A percentile compares a stretch with the other conserved stretches of the same genome.
Evolutionary conservation across 2,888 invertebrate species (phyloP).

Genomic region (Mechanitis mazaeus): DNA sequence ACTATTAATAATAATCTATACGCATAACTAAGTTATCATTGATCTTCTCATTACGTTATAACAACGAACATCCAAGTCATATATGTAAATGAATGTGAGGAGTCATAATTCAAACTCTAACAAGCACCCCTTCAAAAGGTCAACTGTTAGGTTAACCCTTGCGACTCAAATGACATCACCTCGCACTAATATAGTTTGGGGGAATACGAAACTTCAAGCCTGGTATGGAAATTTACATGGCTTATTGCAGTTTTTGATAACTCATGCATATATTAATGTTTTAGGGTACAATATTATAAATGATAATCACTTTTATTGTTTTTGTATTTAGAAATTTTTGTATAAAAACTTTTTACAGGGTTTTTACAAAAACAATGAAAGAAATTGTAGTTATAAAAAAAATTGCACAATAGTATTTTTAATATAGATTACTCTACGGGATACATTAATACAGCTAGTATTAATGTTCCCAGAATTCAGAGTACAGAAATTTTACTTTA

Average conservation of each 20-base stretch:
- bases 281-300: too few relatives aligned
- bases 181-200: conserved; percentile 11
- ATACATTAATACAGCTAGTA: too few relatives aligned
- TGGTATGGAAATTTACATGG: background rate
- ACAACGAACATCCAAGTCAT: conserved; percentile 1
- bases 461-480: too few relatives aligned
- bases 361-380: too few relatives aligned
- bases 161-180: conserved; percentile 6
- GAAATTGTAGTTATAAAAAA: too few relatives aligned
- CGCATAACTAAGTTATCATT: background rate
- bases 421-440: too few relatives aligned
- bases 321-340: too few relatives aligned
- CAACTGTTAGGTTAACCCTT: conserved; percentile 9
- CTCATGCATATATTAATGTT: background rate
- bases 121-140: conserved; percentile 1
- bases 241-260: background rate
- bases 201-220: conserved; percentile 1
- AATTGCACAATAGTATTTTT: too few relatives aligned
- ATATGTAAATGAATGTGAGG: conserved; percentile 3
- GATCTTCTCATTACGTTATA: background rate
- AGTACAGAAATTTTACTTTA: too few relatives aligned
- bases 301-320: too few relatives aligned
- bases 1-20: background rate
- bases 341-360: too few relatives aligned
- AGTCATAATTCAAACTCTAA: conserved; percentile 4